phyloP scores from a whole-genome alignment of 2,113 vertebrate species.

The Poeciliopsis occidentalis region DNA sequence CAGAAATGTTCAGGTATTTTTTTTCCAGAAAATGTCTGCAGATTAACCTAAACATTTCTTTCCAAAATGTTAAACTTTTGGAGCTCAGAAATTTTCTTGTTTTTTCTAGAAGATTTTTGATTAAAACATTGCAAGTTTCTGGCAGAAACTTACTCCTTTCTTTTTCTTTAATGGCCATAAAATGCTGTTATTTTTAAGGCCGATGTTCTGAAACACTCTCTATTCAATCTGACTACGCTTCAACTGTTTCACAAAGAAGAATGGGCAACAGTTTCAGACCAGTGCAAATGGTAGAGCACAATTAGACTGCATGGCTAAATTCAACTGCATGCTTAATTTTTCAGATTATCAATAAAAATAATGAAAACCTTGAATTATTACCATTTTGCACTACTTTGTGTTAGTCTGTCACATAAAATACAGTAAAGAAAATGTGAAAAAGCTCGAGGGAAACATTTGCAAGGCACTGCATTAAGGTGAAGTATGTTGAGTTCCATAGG shows the following conservation, averaged over 20 bases:
- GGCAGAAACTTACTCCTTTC: too few relatives aligned
- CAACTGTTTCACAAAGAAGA: neutral
- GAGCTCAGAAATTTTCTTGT: too few relatives aligned
- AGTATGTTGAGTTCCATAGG: constrained; percentile 10
- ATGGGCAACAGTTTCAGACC: neutral
- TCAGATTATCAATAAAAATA: neutral
- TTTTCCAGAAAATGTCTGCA: too few relatives aligned
- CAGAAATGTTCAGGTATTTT: too few relatives aligned
- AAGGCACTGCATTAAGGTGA: neutral
- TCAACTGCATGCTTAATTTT: neutral
- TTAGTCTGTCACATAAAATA: neutral
- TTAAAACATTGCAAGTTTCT: too few relatives aligned
- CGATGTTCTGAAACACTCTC: neutral
- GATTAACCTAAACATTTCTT: too few relatives aligned
- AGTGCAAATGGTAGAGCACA: neutral
- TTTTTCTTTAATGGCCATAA: too few relatives aligned
- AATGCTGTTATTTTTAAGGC: too few relatives aligned
- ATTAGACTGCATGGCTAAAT: accelerated
- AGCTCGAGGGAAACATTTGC: neutral
- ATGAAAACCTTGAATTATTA: neutral
- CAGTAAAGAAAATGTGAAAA: neutral
- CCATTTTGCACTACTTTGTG: neutral
- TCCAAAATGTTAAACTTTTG: too few relatives aligned
- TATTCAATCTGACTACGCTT: neutral
- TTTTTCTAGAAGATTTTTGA: too few relatives aligned